These are phyloP conservation scores for Rachycentron canadum DNA, from an alignment of 2,797 vertebrate genomes.

Conservation along the genomic window DNA sequence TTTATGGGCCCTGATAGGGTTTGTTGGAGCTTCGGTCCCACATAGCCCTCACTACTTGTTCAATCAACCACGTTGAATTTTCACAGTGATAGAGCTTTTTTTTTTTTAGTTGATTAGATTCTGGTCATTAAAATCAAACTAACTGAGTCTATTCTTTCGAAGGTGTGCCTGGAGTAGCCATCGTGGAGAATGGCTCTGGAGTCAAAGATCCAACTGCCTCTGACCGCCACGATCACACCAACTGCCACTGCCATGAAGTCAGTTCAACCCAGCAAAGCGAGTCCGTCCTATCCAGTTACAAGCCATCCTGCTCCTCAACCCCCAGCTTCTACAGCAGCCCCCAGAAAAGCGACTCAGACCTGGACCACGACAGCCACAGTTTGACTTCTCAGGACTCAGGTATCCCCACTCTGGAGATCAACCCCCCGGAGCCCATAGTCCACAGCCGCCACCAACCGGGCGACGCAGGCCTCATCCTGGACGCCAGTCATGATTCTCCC, in stretches of 20 bases:
- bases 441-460: slow-evolving; percentile 67
- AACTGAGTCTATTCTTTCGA: not conserved
- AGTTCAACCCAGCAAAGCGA: slow-evolving; percentile 5
- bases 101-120: not conserved
- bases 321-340: slow-evolving; percentile 67
- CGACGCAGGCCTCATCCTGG: slow-evolving; percentile 71
- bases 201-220: slow-evolving; percentile 36
- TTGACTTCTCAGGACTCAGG: slow-evolving; percentile 92
- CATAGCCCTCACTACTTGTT: too few species aligned
- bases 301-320: slow-evolving; percentile 61
- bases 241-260: slow-evolving; percentile 58
- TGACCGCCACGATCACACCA: slow-evolving; percentile 61
- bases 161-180: slow-evolving; percentile 64
- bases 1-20: not conserved
- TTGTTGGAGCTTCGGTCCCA: not conserved
- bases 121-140: not conserved
- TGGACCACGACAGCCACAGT: slow-evolving; percentile 86
- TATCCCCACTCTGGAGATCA: slow-evolving; percentile 93
- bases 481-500: slow-evolving; percentile 72
- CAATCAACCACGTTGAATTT: not conserved
- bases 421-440: slow-evolving; percentile 88
- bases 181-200: slow-evolving; percentile 72
- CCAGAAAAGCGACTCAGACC: slow-evolving; percentile 56
- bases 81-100: not conserved
- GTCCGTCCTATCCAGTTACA: slow-evolving; percentile 64